phyloP scores from a whole-genome alignment of 2,888 invertebrate species.

The Metellina segmentata region DNA sequence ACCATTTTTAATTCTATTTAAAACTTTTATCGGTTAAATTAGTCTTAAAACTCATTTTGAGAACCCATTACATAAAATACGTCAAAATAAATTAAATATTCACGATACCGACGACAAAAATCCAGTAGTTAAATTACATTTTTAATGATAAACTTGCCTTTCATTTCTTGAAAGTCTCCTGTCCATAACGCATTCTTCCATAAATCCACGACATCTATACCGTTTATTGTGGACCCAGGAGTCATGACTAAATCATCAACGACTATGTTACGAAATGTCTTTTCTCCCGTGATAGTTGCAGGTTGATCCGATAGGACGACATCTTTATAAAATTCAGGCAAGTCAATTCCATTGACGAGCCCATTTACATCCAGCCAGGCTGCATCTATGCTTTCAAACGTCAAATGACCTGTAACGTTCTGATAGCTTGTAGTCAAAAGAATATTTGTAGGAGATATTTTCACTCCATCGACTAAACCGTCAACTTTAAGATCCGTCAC shows the following conservation, averaged over 20 bases:
- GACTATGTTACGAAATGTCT: conserved; percentile 54
- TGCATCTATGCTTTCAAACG: conserved; percentile 35
- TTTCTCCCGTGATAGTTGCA: conserved; percentile 61
- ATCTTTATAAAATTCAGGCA: conserved; percentile 64
- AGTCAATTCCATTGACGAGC: conserved; percentile 62
- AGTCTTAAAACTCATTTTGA: no score
- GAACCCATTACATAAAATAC: not conserved
- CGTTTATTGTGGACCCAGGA: conserved; percentile 60
- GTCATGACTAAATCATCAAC: conserved; percentile 50
- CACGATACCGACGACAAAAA: not conserved
- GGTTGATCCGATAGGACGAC: conserved; percentile 55
- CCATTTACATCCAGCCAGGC: conserved; percentile 42
- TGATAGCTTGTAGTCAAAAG: conserved; percentile 73
- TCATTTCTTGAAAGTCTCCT: conserved; percentile 69
- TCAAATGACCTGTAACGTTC: conserved; percentile 50
- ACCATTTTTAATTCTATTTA: not conserved
- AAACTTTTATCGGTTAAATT: not conserved
- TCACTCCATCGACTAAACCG: conserved; percentile 69
- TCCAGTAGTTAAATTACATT: not conserved
- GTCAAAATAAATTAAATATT: not conserved
- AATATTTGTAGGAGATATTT: conserved; percentile 52
- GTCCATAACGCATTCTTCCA: conserved; percentile 75
- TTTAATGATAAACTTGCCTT: conserved; percentile 36
- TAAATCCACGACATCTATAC: conserved; percentile 70
- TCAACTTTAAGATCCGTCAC: conserved; percentile 57